phyloP scores from a whole-genome alignment of 2,113 vertebrate species.

The Oreocharis arfaki region DNA sequence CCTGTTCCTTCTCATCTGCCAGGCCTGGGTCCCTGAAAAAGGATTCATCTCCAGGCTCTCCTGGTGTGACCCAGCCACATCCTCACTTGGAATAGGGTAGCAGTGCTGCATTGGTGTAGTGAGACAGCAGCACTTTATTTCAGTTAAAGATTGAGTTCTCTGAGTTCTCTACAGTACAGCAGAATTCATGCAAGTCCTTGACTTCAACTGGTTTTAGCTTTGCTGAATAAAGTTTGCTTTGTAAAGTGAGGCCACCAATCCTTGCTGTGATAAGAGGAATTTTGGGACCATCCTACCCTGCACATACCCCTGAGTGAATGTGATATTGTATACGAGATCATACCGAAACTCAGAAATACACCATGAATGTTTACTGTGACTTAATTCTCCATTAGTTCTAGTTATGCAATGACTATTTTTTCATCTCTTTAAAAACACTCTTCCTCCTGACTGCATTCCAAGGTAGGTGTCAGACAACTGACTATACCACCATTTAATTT shows the following conservation, averaged over 20 bases:
- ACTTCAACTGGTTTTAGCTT: not conserved
- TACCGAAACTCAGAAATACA: not conserved
- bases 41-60: not conserved
- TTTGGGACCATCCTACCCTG: not conserved
- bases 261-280: not conserved
- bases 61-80: fast-evolving
- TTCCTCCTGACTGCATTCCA: constrained; percentile 11
- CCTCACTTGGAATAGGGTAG: not conserved
- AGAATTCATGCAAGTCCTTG: not conserved
- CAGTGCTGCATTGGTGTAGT: not conserved
- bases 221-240: not conserved
- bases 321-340: not conserved
- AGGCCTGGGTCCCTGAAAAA: not conserved
- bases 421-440: not conserved
- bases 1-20: not conserved
- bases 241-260: not conserved
- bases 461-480: constrained; percentile 38
- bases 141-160: not conserved
- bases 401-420: not conserved
- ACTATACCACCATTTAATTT: constrained; percentile 36
- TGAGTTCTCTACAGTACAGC: not conserved
- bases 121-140: not conserved
- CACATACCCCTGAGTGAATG: not conserved
- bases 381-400: constrained; percentile 22
- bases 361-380: not conserved